These are phyloP conservation scores for Onchidella celtica DNA, from an alignment of 2,888 invertebrate genomes.

Conservation along the genomic window DNA sequence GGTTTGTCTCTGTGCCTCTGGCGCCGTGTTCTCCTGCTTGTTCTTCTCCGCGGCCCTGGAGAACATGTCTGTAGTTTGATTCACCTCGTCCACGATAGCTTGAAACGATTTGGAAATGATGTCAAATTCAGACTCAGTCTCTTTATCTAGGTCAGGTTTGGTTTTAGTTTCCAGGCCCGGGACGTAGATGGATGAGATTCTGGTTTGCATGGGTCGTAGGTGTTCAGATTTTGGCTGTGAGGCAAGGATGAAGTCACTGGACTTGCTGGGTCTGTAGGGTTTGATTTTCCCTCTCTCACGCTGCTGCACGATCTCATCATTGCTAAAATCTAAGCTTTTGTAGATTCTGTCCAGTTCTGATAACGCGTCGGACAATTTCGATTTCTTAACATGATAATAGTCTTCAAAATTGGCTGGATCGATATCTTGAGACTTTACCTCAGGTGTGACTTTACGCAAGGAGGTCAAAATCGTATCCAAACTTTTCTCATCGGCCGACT, in stretches of 20 bases:
- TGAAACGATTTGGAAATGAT: slow-evolving; percentile 72
- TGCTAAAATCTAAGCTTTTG: slow-evolving; percentile 66
- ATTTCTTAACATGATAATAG: slow-evolving; percentile 62
- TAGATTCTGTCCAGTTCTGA: slow-evolving; percentile 75
- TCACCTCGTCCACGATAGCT: slow-evolving; percentile 70
- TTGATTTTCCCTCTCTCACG: slow-evolving; percentile 11
- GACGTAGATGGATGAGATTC: slow-evolving; percentile 48
- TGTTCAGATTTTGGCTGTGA: slow-evolving; percentile 32
- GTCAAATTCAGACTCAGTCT: slow-evolving; percentile 71
- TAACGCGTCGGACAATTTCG: slow-evolving; percentile 73
- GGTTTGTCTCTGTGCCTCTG: slow-evolving; percentile 47
- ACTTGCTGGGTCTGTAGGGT: slow-evolving; percentile 33
- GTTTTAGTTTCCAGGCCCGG: slow-evolving; percentile 28
- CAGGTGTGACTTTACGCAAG: slow-evolving; percentile 68
- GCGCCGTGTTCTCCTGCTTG: slow-evolving; percentile 42
- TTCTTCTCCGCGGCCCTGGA: slow-evolving; percentile 41
- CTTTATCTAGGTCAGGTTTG: slow-evolving; percentile 59
- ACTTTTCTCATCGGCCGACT: slow-evolving; percentile 69
- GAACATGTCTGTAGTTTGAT: slow-evolving; percentile 51
- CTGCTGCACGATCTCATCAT: slow-evolving; percentile 52
- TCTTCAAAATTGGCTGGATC: slow-evolving; percentile 62
- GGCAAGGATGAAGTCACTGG: slow-evolving; percentile 20
- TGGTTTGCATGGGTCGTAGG: slow-evolving; percentile 36
- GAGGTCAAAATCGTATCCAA: slow-evolving; percentile 70
- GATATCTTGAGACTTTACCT: slow-evolving; percentile 60